Evolutionary conservation across 2,113 vertebrate genomes (phyloP), one percentile per base, ranked within the genome.

Genomic region (Cebus imitator): DNA sequence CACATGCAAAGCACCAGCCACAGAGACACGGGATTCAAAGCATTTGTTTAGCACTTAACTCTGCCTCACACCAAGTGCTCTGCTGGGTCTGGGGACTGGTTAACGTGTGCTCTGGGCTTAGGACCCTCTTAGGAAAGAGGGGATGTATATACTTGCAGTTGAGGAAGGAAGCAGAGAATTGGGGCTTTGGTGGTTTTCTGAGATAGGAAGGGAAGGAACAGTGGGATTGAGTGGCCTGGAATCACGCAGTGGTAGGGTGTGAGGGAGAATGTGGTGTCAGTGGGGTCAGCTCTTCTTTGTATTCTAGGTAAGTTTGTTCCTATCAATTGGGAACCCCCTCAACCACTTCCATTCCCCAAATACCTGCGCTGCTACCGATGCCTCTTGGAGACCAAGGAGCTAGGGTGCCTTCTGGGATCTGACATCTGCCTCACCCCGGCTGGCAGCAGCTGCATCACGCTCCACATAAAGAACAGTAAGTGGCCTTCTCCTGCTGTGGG

Each of bases 401-500:
- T 96, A 66, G 97, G 97, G 18, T 96, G 97, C 76, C 92, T 97
- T 21, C 92, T 97, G 95, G 96, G 90, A 32, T 96, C 95, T 27
- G 97, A 97, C 85, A 90, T 48, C 76, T 94, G 97, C 78, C 97
- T 96, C 0, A 8, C 20, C 23, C 70, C 90, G 0, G 23, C 30
- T 7, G 97, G 92, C 58, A 91, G 97, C 87, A 92, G 90, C 50
- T 97, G 95, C 4, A 57, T 96, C 70, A 97, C 96, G 6, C 83
- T 97, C 84, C 37, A 95, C 78, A 95, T 97, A 76, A 93, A 86
- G 87, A 97, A 96, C 82, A 85, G 98, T 97, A 93, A 96, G 97
- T 68, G 5, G 45, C n/a, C 23, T 66, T 43, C 57, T 64, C 37
- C 23, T 6, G 2, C 58, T 35, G 4, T 21, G 8, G 85, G 61